Conservation (phyloP, 2,797 vertebrate genomes). For the Cercopithecus diana region DNA sequence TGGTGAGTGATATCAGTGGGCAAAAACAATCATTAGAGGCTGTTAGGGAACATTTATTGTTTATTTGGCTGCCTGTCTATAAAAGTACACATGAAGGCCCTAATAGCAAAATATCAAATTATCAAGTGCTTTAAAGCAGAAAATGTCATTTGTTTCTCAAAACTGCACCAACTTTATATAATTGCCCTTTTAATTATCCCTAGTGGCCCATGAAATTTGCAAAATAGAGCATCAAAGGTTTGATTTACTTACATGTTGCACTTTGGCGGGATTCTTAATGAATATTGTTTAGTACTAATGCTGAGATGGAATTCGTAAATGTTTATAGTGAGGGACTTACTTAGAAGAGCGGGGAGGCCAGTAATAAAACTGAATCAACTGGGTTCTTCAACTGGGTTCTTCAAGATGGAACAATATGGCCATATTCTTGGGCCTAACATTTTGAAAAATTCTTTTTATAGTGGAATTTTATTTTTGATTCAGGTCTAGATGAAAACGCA, state of each 20-base stretch:
- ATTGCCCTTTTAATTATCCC: conserved; percentile 92
- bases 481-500: not conserved
- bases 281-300: conserved; percentile 87
- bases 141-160: conserved; percentile 91
- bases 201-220: conserved; percentile 91
- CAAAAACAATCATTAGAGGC: conserved; percentile 69
- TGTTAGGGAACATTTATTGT: conserved; percentile 79
- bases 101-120: conserved; percentile 83
- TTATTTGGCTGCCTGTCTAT: conserved; percentile 83
- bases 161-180: conserved; percentile 90
- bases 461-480: conserved; percentile 67
- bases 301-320: conserved; percentile 81
- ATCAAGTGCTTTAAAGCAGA: conserved; percentile 88
- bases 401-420: not conserved
- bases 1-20: conserved; percentile 72
- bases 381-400: not conserved
- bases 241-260: conserved; percentile 90
- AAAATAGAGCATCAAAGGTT: conserved; percentile 88
- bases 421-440: not conserved
- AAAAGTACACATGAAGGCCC: conserved; percentile 78
- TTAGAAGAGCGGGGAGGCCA: not conserved
- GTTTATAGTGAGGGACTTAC: conserved; percentile 72
- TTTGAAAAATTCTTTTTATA: conserved; percentile 40
- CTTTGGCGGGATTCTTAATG: conserved; percentile 88
- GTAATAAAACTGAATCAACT: conserved; percentile 37